phyloP scores from a whole-genome alignment of 2,888 invertebrate species.

The Ptilodon capucinus region DNA sequence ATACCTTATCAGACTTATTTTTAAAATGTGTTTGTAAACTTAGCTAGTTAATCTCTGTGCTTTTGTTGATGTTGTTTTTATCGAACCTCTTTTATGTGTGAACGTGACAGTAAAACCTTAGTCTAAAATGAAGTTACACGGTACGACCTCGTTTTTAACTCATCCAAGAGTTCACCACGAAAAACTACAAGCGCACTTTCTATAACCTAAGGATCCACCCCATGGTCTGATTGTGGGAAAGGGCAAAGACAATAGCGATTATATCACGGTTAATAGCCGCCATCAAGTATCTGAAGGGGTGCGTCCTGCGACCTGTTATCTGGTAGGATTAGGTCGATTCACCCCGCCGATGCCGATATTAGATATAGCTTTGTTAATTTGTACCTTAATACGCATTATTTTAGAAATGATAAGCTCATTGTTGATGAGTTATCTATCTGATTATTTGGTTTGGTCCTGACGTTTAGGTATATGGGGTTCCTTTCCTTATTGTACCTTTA shows the following conservation, averaged over 20 bases:
- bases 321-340: constrained; percentile 60
- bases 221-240: constrained; percentile 66
- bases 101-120: no score
- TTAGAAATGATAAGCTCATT: not conserved
- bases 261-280: constrained; percentile 75
- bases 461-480: no score
- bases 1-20: no score
- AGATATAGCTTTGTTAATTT: constrained; percentile 26
- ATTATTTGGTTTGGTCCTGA: not conserved
- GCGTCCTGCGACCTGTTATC: constrained; percentile 54
- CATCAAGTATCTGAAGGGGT: constrained; percentile 55
- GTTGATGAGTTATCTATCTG: not conserved
- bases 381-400: not conserved
- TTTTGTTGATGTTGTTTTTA: no score
- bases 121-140: no score
- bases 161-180: not conserved
- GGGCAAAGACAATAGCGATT: constrained; percentile 77
- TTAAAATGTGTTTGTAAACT: no score
- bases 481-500: no score
- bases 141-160: not conserved
- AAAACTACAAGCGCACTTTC: not conserved
- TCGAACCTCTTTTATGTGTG: no score
- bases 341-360: constrained; percentile 35
- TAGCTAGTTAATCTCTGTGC: no score
- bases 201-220: not conserved